Evolutionary conservation across 2,888 invertebrate genomes (phyloP).

Genomic region (Clitarchus hookeri): DNA sequence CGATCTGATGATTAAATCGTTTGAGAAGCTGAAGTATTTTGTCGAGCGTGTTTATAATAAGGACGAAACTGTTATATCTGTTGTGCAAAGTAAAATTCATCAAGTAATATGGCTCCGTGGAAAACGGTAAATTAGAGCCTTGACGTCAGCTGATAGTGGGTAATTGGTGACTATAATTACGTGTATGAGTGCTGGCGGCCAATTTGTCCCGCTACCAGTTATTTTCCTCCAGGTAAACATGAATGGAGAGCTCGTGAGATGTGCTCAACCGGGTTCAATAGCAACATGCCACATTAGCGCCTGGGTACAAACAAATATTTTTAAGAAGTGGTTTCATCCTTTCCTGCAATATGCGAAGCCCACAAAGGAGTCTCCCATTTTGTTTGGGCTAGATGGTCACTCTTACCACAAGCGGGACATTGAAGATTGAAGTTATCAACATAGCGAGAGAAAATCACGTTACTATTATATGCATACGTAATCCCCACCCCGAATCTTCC

Average conservation of each 20-base stretch:
- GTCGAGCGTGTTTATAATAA: slow-evolving; percentile 45
- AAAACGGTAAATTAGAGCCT: slow-evolving; percentile 48
- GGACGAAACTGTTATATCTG: slow-evolving; percentile 50
- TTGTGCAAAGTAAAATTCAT: slow-evolving; percentile 40
- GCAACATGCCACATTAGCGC: slow-evolving; percentile 40
- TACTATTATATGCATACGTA: slow-evolving; percentile 38
- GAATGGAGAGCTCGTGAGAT: slow-evolving; percentile 41
- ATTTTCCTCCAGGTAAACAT: slow-evolving; percentile 44
- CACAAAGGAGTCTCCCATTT: slow-evolving; percentile 37
- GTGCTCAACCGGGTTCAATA: slow-evolving; percentile 44
- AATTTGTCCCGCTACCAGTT: slow-evolving; percentile 22
- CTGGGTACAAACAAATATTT: slow-evolving; percentile 41
- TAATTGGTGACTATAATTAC: slow-evolving; percentile 11
- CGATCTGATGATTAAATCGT: slow-evolving; percentile 9
- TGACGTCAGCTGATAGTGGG: slow-evolving; percentile 45
- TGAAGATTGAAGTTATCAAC: slow-evolving; percentile 38
- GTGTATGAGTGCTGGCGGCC: slow-evolving; percentile 31
- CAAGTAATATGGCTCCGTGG: slow-evolving; percentile 48
- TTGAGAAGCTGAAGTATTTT: slow-evolving; percentile 20
- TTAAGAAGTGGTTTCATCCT: slow-evolving; percentile 45
- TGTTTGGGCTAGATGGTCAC: slow-evolving; percentile 47
- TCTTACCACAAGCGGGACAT: slow-evolving; percentile 46
- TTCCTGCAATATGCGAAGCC: slow-evolving; percentile 42
- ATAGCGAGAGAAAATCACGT: slow-evolving; percentile 42
- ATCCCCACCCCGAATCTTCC: background rate